Evolutionary conservation across 2,113 vertebrate species (phyloP), one percentile per base, ranked within the genome.

Genomic region (Takifugu bimaculatus): DNA sequence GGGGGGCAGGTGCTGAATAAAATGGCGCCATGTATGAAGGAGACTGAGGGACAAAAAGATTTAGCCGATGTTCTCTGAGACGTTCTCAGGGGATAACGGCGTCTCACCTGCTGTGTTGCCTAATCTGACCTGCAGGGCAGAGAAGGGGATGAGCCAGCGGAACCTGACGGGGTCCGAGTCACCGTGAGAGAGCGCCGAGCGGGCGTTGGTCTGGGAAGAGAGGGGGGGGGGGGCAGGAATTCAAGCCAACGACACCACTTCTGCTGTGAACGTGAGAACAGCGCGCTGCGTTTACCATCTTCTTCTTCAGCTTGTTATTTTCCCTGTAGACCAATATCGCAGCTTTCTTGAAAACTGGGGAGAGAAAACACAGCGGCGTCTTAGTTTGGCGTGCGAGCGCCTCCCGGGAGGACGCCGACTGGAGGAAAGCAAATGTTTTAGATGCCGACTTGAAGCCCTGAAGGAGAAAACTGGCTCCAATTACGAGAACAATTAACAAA

Each of bases 271-370:
- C 69, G 52, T 15, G 35, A 45, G 56, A 6, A 32, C 15, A 20
- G 44, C 39, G 65, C 3, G 47, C 6, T 25, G 53, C 7, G 81
- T 93, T 91, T 87, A 98, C 96, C 91, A 90, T 85, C 88, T 97
- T 99, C 90, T 98, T 99, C 78, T 96, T 98, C 61, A 96, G 88
- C 84, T 98, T 97, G 91, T 88, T 94, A 81, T 91, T 94, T 80
- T 99, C 97, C 87, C 95, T 93, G 85, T 93, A 97, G 29, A 98
- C 94, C 77, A 99, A 52, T 81, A 98, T 98, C 86, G 97, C 93
- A 0, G 96, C 97, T 86, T 94, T 94, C 89, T 96, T 99, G 89
- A 99, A 99, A 78, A 98, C 97, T 99, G 75, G 75, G 61, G 79
- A 43, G 55, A 80, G 70, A 84, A 64, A 71, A 74, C 25, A 70